Conservation (phyloP, 2,888 invertebrate genomes). For the Ichneumoninae sp. region DNA sequence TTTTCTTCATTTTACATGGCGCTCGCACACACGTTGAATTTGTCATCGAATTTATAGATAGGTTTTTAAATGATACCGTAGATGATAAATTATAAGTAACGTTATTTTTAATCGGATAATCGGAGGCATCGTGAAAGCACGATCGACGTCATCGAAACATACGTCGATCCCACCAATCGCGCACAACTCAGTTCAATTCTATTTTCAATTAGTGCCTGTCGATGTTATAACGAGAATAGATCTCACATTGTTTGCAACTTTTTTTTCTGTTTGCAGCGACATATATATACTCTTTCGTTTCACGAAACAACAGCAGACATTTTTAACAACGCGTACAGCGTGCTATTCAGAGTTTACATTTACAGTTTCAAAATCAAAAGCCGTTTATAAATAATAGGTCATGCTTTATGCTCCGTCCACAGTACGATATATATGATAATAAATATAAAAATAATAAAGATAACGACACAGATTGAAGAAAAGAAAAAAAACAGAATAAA, state of each 20-base stretch:
- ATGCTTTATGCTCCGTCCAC: conserved; percentile 81
- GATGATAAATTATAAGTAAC: conserved; percentile 14
- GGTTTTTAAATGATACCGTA: conserved; percentile 29
- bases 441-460: conserved; percentile 58
- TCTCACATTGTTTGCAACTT: conserved; percentile 23
- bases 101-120: conserved; percentile 15
- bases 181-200: conserved; percentile 31
- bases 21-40: conserved; percentile 34
- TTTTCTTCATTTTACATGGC: conserved; percentile 19
- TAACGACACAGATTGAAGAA: conserved; percentile 47
- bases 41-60: conserved; percentile 42
- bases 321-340: conserved; percentile 32
- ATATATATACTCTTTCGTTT: conserved; percentile 12
- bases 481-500: conserved; percentile 23
- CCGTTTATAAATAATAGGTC: conserved; percentile 68
- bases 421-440: conserved; percentile 70
- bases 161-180: conserved; percentile 18
- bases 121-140: conserved; percentile 19
- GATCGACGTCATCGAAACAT: conserved; percentile 26
- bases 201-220: background rate
- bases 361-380: conserved; percentile 67
- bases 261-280: conserved; percentile 9
- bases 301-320: conserved; percentile 5
- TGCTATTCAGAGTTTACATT: conserved; percentile 45
- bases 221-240: conserved; percentile 25